Percentiles rank a stretch among this genome's conserved stretches.
phyloP scores from a whole-genome alignment of 2,888 invertebrate species.

The Hyposoter dolosus region DNA sequence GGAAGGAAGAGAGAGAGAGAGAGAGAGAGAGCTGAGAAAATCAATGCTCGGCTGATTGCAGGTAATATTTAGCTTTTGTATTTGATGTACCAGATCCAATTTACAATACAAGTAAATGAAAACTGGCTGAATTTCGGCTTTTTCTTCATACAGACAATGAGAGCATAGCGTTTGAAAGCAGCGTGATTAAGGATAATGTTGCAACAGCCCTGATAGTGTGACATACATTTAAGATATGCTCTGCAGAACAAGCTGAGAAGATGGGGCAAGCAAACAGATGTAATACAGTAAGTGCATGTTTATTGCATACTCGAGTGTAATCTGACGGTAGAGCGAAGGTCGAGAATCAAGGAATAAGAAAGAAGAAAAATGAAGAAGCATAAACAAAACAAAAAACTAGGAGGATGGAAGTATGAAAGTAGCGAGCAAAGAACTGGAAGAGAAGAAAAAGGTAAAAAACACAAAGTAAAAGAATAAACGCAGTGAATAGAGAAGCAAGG shows the following conservation, averaged over 20 bases:
- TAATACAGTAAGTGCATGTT: slow-evolving; percentile 75
- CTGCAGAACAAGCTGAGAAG: slow-evolving; percentile 53
- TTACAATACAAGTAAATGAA: neutral
- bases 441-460: slow-evolving; percentile 46
- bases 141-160: neutral
- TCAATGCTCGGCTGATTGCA: neutral
- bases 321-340: slow-evolving; percentile 67
- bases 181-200: slow-evolving; percentile 20
- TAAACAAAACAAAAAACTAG: neutral
- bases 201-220: slow-evolving; percentile 40
- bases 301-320: slow-evolving; percentile 73
- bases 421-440: slow-evolving; percentile 38
- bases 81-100: neutral
- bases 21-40: neutral
- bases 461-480: slow-evolving; percentile 21
- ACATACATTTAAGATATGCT: slow-evolving; percentile 7
- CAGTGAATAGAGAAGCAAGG: slow-evolving; percentile 44
- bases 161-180: neutral
- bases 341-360: slow-evolving; percentile 41
- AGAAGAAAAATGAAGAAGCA: slow-evolving; percentile 47
- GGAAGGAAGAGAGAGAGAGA: neutral
- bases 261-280: slow-evolving; percentile 70
- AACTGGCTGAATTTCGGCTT: slow-evolving; percentile 1
- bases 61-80: neutral
- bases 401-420: slow-evolving; percentile 21